These are phyloP conservation scores for Odontomyia ornata DNA, from an alignment of 2,888 invertebrate genomes.

Conservation along the genomic window DNA sequence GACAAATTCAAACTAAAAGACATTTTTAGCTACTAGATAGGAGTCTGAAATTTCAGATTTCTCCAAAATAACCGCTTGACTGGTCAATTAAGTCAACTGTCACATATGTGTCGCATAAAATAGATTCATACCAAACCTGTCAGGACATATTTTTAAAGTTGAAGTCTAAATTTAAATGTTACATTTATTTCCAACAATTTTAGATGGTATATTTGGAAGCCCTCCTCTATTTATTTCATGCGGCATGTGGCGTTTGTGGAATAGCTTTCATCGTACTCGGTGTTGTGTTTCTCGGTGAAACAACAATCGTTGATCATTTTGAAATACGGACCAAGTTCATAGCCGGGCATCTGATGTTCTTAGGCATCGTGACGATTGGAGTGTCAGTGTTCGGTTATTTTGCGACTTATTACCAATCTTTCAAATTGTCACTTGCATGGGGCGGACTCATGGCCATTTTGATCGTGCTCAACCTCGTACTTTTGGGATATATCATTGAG, in stretches of 20 bases:
- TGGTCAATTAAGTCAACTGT: too few species aligned
- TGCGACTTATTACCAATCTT: background rate
- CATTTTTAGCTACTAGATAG: too few species aligned
- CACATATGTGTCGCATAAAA: too few species aligned
- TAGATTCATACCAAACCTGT: too few species aligned
- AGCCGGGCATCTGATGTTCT: background rate
- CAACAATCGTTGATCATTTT: background rate
- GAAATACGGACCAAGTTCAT: background rate
- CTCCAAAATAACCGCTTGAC: too few species aligned
- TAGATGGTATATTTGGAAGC: background rate
- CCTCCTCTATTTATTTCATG: background rate
- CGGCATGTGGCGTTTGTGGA: background rate
- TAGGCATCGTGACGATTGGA: background rate
- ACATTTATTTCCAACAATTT: too few species aligned
- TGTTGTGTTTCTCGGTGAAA: background rate
- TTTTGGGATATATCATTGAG: background rate
- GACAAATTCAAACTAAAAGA: too few species aligned
- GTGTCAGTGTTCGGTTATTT: slow-evolving; percentile 11
- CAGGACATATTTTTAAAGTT: too few species aligned
- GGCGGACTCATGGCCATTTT: background rate
- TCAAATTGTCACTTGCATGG: background rate
- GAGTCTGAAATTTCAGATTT: too few species aligned
- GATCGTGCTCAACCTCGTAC: background rate
- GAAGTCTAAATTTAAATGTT: too few species aligned
- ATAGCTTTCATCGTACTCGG: background rate